These are phyloP conservation scores for Abrostola triplasia DNA, from an alignment of 2,888 invertebrate genomes.

Conservation along the genomic window DNA sequence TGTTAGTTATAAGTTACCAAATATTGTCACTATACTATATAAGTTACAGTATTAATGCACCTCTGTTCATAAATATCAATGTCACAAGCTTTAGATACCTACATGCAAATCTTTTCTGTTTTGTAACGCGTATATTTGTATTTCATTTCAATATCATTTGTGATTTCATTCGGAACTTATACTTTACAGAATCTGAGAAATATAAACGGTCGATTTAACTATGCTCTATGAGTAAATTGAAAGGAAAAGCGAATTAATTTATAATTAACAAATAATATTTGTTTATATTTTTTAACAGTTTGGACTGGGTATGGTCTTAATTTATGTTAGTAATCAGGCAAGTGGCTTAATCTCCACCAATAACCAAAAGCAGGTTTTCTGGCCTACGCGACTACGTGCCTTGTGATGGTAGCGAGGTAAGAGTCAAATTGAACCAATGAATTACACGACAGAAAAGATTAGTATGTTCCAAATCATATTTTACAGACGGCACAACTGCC, in stretches of 20 bases:
- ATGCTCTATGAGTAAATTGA: too few species aligned
- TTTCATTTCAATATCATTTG: too few species aligned
- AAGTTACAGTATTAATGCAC: not conserved
- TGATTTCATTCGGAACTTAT: not conserved
- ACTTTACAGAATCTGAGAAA: not conserved
- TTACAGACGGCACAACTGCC: constrained; percentile 17
- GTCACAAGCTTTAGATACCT: constrained; percentile 12
- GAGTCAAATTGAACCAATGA: not conserved
- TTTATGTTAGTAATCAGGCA: not conserved
- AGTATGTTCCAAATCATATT: constrained; percentile 25
- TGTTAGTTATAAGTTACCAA: too few species aligned
- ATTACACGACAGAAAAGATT: constrained; percentile 36
- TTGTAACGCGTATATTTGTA: not conserved
- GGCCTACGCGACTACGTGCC: not conserved
- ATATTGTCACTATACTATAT: not conserved
- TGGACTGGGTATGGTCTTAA: too few species aligned
- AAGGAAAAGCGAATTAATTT: too few species aligned
- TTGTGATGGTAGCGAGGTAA: constrained; percentile 10
- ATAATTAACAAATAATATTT: too few species aligned
- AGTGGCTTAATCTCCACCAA: not conserved
- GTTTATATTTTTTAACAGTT: too few species aligned
- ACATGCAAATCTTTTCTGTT: constrained; percentile 43
- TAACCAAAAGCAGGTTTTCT: not conserved
- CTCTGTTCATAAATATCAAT: constrained; percentile 1
- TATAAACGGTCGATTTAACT: too few species aligned